These are phyloP conservation scores for Melanotaenia trifasciata DNA, from an alignment of 2,797 vertebrate species.

Conservation along the genomic window DNA sequence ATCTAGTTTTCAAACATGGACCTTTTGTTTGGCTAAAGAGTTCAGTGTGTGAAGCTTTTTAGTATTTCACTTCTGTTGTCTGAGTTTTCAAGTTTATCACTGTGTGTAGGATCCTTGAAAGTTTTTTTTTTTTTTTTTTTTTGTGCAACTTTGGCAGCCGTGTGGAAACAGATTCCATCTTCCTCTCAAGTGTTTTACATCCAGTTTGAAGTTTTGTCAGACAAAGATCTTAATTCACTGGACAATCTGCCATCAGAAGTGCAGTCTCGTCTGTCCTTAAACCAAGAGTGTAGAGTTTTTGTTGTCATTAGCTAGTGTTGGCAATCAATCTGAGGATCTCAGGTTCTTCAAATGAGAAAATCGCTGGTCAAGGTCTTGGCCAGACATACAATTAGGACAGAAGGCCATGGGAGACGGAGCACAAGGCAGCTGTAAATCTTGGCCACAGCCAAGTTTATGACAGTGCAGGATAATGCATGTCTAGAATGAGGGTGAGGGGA, in stretches of 20 bases:
- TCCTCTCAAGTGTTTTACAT: conserved; percentile 56
- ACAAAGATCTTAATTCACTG: conserved; percentile 68
- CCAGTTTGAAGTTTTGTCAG: conserved; percentile 41
- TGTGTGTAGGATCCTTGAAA: conserved; percentile 20
- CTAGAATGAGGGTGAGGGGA: conserved; percentile 72
- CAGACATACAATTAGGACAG: conserved; percentile 63
- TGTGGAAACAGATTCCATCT: conserved; percentile 28
- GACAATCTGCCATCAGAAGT: conserved; percentile 68
- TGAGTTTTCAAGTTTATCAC: conserved; percentile 23
- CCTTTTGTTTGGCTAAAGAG: conserved; percentile 1
- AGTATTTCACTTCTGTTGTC: conserved; percentile 16
- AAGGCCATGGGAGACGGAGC: conserved; percentile 61
- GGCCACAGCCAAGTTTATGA: conserved; percentile 81
- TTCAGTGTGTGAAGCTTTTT: conserved; percentile 9
- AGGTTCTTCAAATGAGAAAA: conserved; percentile 53
- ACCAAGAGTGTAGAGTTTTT: conserved; percentile 52
- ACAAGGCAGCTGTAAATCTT: conserved; percentile 75
- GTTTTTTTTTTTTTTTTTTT: conserved; percentile 4
- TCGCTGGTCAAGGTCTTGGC: conserved; percentile 72
- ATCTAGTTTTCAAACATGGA: conserved; percentile 3
- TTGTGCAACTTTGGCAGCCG: conserved; percentile 31
- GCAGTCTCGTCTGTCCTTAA: conserved; percentile 50
- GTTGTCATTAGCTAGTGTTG: conserved; percentile 71
- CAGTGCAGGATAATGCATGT: conserved; percentile 75
- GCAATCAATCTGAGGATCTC: conserved; percentile 66